Evolutionary conservation across 2,797 vertebrate species (phyloP), one percentile per base, ranked within the genome.

Genomic region (Sorex maritimensis): DNA sequence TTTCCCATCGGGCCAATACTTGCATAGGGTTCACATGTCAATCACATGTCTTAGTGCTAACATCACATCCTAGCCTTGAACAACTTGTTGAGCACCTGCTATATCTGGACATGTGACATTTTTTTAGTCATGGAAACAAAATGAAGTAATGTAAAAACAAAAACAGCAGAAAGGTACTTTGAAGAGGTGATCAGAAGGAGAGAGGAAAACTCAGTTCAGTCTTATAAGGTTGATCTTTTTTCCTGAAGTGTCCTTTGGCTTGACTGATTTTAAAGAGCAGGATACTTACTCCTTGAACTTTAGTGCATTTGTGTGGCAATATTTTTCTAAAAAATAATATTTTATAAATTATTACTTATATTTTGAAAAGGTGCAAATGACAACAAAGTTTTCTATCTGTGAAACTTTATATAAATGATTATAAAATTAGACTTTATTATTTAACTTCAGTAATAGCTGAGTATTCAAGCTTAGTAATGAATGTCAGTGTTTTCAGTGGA

Each of bases 1-100:
- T 73, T 81, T 58, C 75, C 88, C 26, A 79, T 10, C 44, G 19
- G 6, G 21, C 49, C 77, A 87, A 30, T 87, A 67, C 86, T 34
- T 82, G 38, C n/a, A 74, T 1, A 77, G 58, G 15, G 14, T 58
- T 89, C 46, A 73, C 49, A 75, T 49, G 55, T 88, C 86, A 93
- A 83, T 93, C 46, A 73, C 49, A 75, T 49, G 55, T 88, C 86
- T 92, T 52, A 52, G 49, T 52, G 80, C 92, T 90, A 88, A 93
- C 21, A 73, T 26, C 26, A 78, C 77, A 55, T 74, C 41, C 80
- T 88, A 93, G 21, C 17, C 2, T 78, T 11, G 6, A 14, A 61
- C 26, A 41, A 52, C 67, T 90, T 88, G 65, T 86, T 96, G 92
- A 89, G 46, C 46, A 63, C 46, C 30, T 55, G 55, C 9, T 5